Conservation (phyloP, 2,797 vertebrate species). For the Anomalospiza imberbis region DNA sequence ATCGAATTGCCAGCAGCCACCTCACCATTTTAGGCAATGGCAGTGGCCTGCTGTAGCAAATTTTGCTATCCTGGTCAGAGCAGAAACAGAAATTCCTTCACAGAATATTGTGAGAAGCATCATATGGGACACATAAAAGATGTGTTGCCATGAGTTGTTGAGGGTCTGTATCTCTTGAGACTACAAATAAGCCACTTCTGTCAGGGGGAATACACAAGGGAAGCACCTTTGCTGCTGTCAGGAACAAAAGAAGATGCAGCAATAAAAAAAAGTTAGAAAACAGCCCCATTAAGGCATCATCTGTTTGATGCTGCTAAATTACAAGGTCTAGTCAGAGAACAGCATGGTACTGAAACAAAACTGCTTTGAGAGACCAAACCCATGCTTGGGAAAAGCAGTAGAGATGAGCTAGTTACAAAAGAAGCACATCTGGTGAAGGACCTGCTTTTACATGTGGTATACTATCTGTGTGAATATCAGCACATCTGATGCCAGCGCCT, state of each 20-base stretch:
- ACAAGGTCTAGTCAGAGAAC: not conserved
- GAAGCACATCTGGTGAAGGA: not conserved
- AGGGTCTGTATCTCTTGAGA: not conserved
- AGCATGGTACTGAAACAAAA: not conserved
- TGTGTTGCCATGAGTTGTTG: not conserved
- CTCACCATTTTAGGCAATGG: not conserved
- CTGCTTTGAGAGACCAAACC: not conserved
- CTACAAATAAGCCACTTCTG: not conserved
- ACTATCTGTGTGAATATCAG: slow-evolving; percentile 37
- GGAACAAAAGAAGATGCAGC: not conserved
- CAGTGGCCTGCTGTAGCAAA: not conserved
- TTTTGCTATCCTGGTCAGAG: not conserved
- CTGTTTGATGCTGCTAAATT: not conserved
- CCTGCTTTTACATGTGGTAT: not conserved
- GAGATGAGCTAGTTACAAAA: slow-evolving; percentile 16
- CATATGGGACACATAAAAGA: not conserved
- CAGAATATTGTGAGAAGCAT: not conserved
- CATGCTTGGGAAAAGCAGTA: not conserved
- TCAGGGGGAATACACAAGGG: not conserved
- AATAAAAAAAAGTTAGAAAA: not conserved
- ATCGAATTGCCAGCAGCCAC: not conserved
- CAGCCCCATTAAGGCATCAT: not conserved
- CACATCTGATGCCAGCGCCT: not conserved
- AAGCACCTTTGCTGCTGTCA: not conserved
- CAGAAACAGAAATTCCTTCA: not conserved